Evolutionary conservation across 2,888 invertebrate species (phyloP).

Genomic region (Trachelus tabidus): DNA sequence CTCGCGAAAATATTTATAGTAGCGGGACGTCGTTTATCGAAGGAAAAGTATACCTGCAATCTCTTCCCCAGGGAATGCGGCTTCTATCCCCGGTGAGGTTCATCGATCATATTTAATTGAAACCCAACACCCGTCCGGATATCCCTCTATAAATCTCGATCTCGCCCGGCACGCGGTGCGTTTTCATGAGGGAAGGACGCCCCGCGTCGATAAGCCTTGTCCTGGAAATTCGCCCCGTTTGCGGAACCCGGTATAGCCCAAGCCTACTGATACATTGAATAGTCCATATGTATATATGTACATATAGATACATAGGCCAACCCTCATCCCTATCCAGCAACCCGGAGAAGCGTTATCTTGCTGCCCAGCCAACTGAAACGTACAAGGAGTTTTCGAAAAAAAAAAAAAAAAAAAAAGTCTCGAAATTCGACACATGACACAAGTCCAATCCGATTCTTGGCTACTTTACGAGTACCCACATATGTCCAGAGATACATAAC

Average conservation of each 20-base stretch:
- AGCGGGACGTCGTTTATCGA: background rate
- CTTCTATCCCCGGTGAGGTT: slow-evolving; percentile 19
- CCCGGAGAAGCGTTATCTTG: background rate
- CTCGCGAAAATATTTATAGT: slow-evolving; percentile 38
- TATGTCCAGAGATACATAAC: background rate
- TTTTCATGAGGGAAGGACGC: slow-evolving; percentile 30
- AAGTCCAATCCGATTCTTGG: background rate
- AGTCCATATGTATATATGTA: background rate
- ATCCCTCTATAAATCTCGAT: slow-evolving; percentile 48
- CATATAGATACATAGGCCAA: background rate
- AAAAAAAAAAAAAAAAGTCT: background rate
- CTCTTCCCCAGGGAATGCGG: background rate
- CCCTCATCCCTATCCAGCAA: background rate
- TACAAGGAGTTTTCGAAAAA: background rate
- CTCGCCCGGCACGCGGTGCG: slow-evolving; percentile 26
- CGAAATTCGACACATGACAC: background rate
- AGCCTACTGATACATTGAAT: background rate
- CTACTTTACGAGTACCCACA: background rate
- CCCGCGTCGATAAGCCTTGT: background rate
- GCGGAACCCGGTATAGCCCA: background rate
- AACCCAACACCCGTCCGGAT: slow-evolving; percentile 50
- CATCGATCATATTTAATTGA: slow-evolving; percentile 60
- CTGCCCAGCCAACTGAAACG: background rate
- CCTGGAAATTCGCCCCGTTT: background rate
- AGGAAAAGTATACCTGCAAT: background rate